Conservation (phyloP, 2,797 vertebrate genomes). For the Brotula barbata region DNA sequence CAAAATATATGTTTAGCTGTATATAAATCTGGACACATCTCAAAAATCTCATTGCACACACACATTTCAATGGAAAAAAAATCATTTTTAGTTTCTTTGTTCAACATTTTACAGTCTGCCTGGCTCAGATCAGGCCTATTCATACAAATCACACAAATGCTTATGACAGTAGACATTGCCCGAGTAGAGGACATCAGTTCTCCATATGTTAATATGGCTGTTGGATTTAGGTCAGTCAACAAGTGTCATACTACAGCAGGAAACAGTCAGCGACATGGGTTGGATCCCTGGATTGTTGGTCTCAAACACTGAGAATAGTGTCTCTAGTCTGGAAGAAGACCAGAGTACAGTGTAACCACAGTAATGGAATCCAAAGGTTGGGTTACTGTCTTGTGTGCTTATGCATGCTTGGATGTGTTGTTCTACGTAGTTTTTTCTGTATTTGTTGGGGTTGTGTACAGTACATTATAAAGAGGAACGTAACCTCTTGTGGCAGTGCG, state of each 20-base stretch:
- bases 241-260: slow-evolving; percentile 17
- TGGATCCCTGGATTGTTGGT: slow-evolving; percentile 5
- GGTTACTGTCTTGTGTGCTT: slow-evolving; percentile 10
- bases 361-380: no score
- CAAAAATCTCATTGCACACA: neutral
- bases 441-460: slow-evolving; percentile 5
- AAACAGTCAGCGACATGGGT: slow-evolving; percentile 7
- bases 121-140: slow-evolving; percentile 3
- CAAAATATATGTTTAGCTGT: no score
- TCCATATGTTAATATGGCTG: slow-evolving; percentile 18
- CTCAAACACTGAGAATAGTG: slow-evolving; percentile 4
- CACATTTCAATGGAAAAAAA: neutral
- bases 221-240: slow-evolving; percentile 3
- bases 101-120: neutral
- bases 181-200: neutral
- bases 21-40: neutral
- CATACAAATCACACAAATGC: neutral
- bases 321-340: neutral
- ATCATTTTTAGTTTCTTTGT: no score
- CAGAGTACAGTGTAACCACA: no score
- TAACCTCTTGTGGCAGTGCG: slow-evolving; percentile 29
- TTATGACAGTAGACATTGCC: neutral
- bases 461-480: slow-evolving; percentile 25
- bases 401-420: slow-evolving; percentile 8
- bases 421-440: neutral